Evolutionary conservation across 2,888 invertebrate species (phyloP).

Genomic region (Argynnis bischoffii): DNA sequence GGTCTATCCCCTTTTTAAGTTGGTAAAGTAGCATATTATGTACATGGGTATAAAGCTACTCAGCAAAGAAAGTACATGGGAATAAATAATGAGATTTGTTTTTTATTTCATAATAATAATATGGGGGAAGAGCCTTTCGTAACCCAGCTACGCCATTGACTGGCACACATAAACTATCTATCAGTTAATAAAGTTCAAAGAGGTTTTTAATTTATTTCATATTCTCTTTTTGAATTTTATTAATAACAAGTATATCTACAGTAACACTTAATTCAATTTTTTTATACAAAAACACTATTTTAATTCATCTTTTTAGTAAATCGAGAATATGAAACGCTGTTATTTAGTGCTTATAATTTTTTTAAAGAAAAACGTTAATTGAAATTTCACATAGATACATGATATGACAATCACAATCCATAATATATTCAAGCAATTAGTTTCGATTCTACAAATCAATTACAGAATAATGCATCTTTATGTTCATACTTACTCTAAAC

Average conservation of each 20-base stretch:
- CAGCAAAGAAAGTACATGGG: no score
- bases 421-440: constrained; percentile 26
- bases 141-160: constrained; percentile 32
- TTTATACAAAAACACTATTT: neutral
- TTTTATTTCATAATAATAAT: no score
- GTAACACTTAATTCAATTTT: no score
- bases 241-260: neutral
- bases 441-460: constrained; percentile 21
- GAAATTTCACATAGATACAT: constrained; percentile 5
- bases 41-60: no score
- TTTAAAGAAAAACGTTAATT: neutral
- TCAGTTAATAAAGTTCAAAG: constrained; percentile 35
- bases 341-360: neutral
- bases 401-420: constrained; percentile 21
- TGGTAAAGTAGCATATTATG: no score
- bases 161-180: constrained; percentile 36
- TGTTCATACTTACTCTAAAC: constrained; percentile 83
- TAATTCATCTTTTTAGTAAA: neutral
- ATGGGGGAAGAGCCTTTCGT: constrained; percentile 5
- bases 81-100: no score
- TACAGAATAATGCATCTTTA: neutral
- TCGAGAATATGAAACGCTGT: constrained; percentile 13
- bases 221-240: constrained; percentile 7
- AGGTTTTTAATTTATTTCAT: constrained; percentile 24
- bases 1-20: no score